phyloP scores from a whole-genome alignment of 1,140 invertebrate genomes.

The Calliopsis andreniformis region DNA sequence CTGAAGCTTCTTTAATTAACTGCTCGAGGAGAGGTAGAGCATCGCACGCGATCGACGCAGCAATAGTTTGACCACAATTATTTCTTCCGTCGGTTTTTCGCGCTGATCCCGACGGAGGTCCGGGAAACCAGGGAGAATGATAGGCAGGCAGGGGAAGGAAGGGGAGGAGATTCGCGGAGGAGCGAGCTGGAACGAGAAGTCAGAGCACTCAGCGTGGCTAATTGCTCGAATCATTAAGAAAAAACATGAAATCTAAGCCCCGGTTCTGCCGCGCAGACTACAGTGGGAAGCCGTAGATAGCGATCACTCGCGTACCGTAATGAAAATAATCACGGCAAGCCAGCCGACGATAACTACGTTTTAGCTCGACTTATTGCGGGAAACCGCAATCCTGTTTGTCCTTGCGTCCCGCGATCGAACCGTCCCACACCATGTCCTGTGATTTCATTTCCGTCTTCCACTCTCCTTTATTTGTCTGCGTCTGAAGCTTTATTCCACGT shows the following conservation, averaged over 20 bases:
- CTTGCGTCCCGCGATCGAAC: conserved; percentile 35
- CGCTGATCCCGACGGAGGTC: conserved; percentile 41
- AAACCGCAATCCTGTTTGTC: conserved; percentile 57
- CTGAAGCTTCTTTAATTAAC: conserved; percentile 31
- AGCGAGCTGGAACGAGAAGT: conserved; percentile 75
- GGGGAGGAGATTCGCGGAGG: conserved; percentile 61
- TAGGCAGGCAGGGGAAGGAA: conserved; percentile 28
- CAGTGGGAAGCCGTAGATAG: conserved; percentile 78
- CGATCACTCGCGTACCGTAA: conserved; percentile 76
- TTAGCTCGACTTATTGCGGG: conserved; percentile 63
- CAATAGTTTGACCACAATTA: conserved; percentile 48
- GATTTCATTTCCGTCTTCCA: background rate
- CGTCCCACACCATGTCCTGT: too few species aligned
- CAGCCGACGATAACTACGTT: conserved; percentile 67
- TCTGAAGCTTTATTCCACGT: background rate
- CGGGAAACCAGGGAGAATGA: conserved; percentile 35
- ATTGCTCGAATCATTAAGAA: conserved; percentile 82
- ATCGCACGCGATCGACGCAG: conserved; percentile 36
- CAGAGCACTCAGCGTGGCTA: conserved; percentile 81
- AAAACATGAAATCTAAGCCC: conserved; percentile 80
- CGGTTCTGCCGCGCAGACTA: conserved; percentile 58
- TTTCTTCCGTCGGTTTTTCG: conserved; percentile 45
- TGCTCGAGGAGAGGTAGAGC: conserved; percentile 2
- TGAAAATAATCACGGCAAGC: conserved; percentile 80
- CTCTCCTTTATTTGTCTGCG: background rate